A percentile compares a stretch with the other conserved stretches of the same genome.
Evolutionary conservation across 2,888 invertebrate genomes (phyloP).

Genomic region (Melanostoma mellinum): DNA sequence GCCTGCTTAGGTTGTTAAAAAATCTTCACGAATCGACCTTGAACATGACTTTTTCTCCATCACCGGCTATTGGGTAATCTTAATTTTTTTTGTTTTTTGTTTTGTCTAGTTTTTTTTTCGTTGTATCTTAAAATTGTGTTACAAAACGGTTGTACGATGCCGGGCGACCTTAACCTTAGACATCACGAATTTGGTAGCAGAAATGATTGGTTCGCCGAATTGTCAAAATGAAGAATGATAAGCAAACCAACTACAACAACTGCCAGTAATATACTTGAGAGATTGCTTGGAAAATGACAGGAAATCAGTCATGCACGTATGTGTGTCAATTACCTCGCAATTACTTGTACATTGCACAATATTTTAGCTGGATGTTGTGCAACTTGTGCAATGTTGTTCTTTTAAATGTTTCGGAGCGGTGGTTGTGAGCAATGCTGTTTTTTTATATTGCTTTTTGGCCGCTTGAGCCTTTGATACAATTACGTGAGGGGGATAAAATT

Average conservation of each 20-base stretch:
- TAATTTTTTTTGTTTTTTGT: conserved; percentile 9
- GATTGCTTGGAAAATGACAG: conserved; percentile 36
- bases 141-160: conserved; percentile 25
- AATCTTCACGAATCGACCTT: conserved; percentile 61
- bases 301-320: conserved; percentile 62
- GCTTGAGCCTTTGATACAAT: conserved; percentile 37
- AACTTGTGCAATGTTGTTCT: conserved; percentile 50
- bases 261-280: background rate
- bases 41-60: conserved; percentile 61
- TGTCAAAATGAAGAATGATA: conserved; percentile 5
- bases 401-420: conserved; percentile 28
- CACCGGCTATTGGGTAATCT: conserved; percentile 32
- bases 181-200: conserved; percentile 34
- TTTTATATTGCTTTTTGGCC: conserved; percentile 16
- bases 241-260: background rate
- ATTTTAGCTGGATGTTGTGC: conserved; percentile 36
- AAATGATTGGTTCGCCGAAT: conserved; percentile 12
- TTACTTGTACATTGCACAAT: conserved; percentile 63
- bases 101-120: conserved; percentile 8
- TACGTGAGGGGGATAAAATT: conserved; percentile 44
- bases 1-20: conserved; percentile 30
- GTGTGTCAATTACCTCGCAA: conserved; percentile 69
- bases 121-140: conserved; percentile 4
- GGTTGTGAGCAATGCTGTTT: conserved; percentile 5
- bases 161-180: conserved; percentile 60